Evolutionary conservation across 2,113 vertebrate species (phyloP).

Genomic region (Podarcis cretensis): DNA sequence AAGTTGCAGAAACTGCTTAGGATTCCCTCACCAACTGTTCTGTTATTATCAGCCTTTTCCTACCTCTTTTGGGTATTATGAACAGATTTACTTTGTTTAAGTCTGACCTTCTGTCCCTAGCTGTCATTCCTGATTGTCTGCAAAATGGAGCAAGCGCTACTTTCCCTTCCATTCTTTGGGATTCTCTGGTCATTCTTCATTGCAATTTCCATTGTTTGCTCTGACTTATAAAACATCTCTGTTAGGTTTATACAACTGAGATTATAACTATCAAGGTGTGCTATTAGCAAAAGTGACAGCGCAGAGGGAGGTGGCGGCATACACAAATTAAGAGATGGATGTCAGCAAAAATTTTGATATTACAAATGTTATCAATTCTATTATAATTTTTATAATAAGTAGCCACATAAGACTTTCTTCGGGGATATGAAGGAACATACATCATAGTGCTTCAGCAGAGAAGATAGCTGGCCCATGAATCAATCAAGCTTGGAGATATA

Average conservation of each 20-base stretch:
- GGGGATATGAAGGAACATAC: neutral
- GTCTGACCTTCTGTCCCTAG: neutral
- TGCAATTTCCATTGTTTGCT: neutral
- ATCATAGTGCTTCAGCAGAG: neutral
- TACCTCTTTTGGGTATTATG: neutral
- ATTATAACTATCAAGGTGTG: neutral
- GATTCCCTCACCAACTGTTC: neutral
- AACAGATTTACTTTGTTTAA: slow-evolving; percentile 11
- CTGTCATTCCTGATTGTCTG: neutral
- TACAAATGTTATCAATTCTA: neutral
- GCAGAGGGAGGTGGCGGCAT: neutral
- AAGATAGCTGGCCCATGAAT: neutral
- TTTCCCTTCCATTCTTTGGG: neutral
- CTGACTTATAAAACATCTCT: neutral
- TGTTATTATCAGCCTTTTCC: neutral
- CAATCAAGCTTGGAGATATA: neutral
- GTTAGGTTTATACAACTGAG: neutral
- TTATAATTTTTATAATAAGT: neutral
- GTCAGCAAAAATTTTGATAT: neutral
- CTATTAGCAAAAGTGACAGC: neutral
- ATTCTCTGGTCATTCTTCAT: neutral
- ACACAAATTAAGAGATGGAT: neutral
- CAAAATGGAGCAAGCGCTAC: neutral
- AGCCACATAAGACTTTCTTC: neutral
- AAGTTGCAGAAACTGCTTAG: neutral